These are phyloP conservation scores for Synergus gifuensis DNA, from an alignment of 2,888 invertebrate genomes.

Conservation along the genomic window DNA sequence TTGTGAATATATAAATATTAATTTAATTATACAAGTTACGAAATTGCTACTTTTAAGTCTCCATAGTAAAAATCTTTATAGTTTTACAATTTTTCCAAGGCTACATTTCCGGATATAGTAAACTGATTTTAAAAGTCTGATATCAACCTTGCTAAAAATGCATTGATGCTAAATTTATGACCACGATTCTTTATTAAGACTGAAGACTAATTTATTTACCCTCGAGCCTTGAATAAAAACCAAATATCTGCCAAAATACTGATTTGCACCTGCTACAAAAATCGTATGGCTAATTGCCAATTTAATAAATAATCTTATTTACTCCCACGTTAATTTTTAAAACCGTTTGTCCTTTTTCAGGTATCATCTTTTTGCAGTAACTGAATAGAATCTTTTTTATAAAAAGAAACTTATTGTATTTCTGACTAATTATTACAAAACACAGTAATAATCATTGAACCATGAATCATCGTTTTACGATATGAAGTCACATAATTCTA, in stretches of 20 bases:
- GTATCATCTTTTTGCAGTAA: neutral
- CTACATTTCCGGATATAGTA: neutral
- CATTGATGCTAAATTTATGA: conserved; percentile 7
- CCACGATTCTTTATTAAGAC: conserved; percentile 3
- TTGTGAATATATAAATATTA: neutral
- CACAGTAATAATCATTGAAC: neutral
- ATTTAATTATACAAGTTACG: neutral
- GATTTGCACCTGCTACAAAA: neutral
- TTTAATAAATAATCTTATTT: neutral
- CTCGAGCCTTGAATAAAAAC: conserved; percentile 4
- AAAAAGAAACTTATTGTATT: neutral
- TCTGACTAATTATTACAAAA: neutral
- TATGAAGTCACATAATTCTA: neutral
- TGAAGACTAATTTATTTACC: conserved; percentile 1
- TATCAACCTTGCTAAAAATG: neutral
- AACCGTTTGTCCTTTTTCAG: neutral
- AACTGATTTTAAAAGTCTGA: neutral
- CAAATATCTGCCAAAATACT: neutral
- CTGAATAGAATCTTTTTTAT: no score
- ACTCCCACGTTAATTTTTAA: neutral
- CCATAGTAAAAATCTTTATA: neutral
- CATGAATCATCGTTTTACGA: neutral
- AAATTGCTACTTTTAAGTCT: neutral
- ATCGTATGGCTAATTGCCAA: neutral
- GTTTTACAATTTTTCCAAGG: neutral